Conservation (phyloP, 2,888 invertebrate species). For the Hirtodrosophila trivittata region DNA sequence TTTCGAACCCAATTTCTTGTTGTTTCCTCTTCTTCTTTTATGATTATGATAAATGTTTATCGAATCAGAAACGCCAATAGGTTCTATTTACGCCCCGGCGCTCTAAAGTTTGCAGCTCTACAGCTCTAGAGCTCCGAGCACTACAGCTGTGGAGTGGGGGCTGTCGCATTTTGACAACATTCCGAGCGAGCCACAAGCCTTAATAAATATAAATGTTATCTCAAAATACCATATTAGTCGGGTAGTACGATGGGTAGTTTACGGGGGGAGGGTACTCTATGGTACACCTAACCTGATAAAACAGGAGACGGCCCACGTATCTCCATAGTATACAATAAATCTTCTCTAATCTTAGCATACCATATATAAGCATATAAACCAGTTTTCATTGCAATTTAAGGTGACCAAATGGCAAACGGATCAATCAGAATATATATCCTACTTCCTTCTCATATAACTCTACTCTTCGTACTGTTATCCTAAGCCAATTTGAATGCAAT, state of each 20-base stretch:
- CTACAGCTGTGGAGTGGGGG: conserved; percentile 46
- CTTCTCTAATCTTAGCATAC: too few species aligned
- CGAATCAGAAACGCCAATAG: conserved; percentile 78
- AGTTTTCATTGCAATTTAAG: too few species aligned
- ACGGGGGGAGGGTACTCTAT: too few species aligned
- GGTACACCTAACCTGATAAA: conserved; percentile 60
- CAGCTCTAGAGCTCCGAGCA: conserved; percentile 8
- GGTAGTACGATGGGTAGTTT: conserved; percentile 32
- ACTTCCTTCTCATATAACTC: too few species aligned
- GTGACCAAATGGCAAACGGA: too few species aligned
- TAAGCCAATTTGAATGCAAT: too few species aligned
- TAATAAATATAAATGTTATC: conserved; percentile 74
- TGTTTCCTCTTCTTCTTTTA: conserved; percentile 49
- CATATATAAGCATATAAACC: too few species aligned
- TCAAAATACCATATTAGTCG: conserved; percentile 70
- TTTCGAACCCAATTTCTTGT: conserved; percentile 57
- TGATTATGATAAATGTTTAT: conserved; percentile 82
- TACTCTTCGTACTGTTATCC: too few species aligned
- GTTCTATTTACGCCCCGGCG: too few species aligned
- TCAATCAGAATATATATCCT: too few species aligned
- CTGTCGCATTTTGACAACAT: conserved; percentile 66
- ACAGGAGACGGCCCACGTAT: conserved; percentile 4
- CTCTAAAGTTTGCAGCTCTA: conserved; percentile 16
- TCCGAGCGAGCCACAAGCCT: conserved; percentile 49
- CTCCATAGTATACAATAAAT: too few species aligned